phyloP scores from a whole-genome alignment of 2,113 vertebrate species.

The Oncorhynchus keta region DNA sequence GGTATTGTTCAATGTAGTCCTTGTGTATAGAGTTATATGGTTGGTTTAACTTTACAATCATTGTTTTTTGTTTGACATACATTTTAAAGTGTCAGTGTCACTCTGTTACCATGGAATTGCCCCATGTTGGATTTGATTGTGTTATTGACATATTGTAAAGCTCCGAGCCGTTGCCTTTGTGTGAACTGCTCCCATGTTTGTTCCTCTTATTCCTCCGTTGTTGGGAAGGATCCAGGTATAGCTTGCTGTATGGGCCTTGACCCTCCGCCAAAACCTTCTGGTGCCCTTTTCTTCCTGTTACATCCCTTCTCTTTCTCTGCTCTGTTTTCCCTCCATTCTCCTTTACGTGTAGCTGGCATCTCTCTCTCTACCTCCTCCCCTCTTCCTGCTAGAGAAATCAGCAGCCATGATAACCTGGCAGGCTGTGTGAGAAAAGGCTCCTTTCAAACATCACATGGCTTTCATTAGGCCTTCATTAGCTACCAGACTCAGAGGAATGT shows the following conservation, averaged over 20 bases:
- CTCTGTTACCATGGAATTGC: neutral
- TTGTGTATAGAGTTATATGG: no score
- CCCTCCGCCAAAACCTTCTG: slow-evolving; percentile 4
- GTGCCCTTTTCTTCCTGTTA: neutral
- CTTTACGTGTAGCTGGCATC: neutral
- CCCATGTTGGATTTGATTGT: neutral
- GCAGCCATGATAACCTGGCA: neutral
- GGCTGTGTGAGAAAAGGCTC: neutral
- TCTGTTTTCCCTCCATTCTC: neutral
- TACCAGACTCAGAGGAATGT: neutral
- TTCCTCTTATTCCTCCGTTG: slow-evolving; percentile 13
- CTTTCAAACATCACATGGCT: neutral
- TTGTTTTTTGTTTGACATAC: no score
- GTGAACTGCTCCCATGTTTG: neutral
- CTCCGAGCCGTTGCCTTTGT: neutral
- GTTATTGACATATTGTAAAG: neutral
- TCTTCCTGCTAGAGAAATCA: neutral
- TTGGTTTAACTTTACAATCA: no score
- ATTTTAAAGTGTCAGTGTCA: neutral
- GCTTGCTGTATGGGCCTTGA: slow-evolving; percentile 1
- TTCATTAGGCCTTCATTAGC: neutral
- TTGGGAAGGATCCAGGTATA: slow-evolving; percentile 11
- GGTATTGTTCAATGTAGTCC: no score
- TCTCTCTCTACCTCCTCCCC: slow-evolving; percentile 5
- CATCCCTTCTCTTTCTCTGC: neutral